Percentiles rank a stretch among this genome's conserved stretches.
phyloP scores from a whole-genome alignment of 2,888 invertebrate species.

The Trissoscelio sp. region DNA sequence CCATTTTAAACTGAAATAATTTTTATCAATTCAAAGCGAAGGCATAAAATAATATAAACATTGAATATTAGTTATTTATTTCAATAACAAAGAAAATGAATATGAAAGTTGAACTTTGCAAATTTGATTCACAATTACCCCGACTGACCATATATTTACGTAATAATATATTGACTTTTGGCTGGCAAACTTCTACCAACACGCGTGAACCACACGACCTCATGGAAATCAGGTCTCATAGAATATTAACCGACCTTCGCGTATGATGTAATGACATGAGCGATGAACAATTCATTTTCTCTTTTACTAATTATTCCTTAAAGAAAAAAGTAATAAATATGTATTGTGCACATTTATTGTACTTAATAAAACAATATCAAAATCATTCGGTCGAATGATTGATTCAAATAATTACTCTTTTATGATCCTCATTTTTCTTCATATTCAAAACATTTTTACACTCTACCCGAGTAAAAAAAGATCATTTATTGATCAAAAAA shows the following conservation, averaged over 20 bases:
- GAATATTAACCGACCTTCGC: slow-evolving; percentile 57
- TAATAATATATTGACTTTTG: slow-evolving; percentile 37
- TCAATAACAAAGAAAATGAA: no score
- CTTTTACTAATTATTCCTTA: slow-evolving; percentile 22
- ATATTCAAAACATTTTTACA: no score
- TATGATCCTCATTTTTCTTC: no score
- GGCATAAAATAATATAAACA: no score
- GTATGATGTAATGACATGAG: slow-evolving; percentile 51
- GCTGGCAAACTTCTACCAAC: slow-evolving; percentile 22
- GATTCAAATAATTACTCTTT: background rate
- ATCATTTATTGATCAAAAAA: no score
- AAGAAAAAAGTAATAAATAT: slow-evolving; percentile 45
- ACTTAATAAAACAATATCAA: slow-evolving; percentile 11
- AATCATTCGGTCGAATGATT: slow-evolving; percentile 5
- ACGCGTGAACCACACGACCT: slow-evolving; percentile 53
- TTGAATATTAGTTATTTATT: no score
- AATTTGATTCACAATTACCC: no score
- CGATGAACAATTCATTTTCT: slow-evolving; percentile 56
- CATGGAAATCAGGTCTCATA: slow-evolving; percentile 64
- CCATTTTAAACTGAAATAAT: no score
- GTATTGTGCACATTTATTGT: slow-evolving; percentile 32
- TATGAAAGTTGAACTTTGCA: no score
- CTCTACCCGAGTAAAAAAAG: no score
- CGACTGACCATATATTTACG: slow-evolving; percentile 39
- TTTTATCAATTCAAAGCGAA: no score